These are phyloP conservation scores for Taeniopygia guttata DNA, from an alignment of 2,797 vertebrate genomes.

Conservation along the genomic window DNA sequence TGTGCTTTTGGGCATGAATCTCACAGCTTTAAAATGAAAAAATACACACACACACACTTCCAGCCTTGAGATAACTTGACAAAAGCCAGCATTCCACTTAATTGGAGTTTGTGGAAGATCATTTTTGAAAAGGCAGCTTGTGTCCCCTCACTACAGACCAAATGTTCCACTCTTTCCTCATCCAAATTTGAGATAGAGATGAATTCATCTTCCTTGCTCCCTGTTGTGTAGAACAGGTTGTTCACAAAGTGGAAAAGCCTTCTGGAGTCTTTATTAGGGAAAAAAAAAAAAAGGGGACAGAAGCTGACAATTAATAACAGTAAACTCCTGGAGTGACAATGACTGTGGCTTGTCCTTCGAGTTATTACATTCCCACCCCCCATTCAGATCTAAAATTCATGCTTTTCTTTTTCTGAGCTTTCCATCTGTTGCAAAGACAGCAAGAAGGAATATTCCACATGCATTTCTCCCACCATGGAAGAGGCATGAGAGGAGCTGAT, in stretches of 20 bases:
- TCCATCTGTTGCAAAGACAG: background rate
- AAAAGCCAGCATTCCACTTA: background rate
- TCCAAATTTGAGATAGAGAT: background rate
- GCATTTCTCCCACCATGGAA: background rate
- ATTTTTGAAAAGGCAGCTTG: background rate
- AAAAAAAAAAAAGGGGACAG: background rate
- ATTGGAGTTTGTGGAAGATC: background rate
- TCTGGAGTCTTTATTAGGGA: slow-evolving; percentile 14
- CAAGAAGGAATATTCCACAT: background rate
- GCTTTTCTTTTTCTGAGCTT: background rate
- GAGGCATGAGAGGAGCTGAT: background rate
- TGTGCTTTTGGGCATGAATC: background rate
- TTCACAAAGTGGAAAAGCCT: slow-evolving; percentile 17
- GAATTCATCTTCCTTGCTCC: slow-evolving; percentile 41
- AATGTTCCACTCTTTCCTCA: slow-evolving; percentile 8
- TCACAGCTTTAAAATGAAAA: background rate
- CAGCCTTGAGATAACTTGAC: background rate
- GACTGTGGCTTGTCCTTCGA: background rate
- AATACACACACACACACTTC: background rate
- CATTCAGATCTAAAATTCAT: background rate
- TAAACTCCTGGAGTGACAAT: background rate
- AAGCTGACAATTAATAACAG: slow-evolving; percentile 29
- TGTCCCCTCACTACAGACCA: background rate
- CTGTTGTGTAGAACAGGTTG: slow-evolving; percentile 38
- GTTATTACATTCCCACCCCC: background rate